Evolutionary conservation across 1,140 invertebrate genomes (phyloP), one percentile per base, ranked within the genome.

Genomic region (Gonioctena quinquepunctata): DNA sequence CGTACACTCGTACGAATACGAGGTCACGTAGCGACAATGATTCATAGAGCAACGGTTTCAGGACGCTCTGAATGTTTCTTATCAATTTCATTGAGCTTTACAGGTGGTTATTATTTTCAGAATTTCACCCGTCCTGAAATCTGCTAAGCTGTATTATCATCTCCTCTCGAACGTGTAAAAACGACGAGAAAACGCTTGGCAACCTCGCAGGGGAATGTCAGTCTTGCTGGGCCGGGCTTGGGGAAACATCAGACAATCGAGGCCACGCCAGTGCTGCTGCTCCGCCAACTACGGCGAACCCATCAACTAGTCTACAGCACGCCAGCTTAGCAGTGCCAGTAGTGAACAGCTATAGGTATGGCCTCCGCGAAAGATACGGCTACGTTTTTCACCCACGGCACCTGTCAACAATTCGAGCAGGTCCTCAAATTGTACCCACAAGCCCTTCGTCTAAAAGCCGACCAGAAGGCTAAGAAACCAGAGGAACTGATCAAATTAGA

Each of bases 401-500:
- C 92, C 83, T 89, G 91, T 77, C 88, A 87, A 84, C 93, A 95
- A 84, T 96, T 94, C 86, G 91, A 94, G 82, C 91, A 93, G 86
- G 93, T 95, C 78, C 88, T 94, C 76, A 92, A 93, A 85, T 86
- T 96, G 77, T 96, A 96, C 85, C 93, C 94, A 71, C 90, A 95
- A 86, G 94, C 93, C 70, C 86, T 96, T 54, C 89, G 90, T 83
- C 84, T 95, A 74, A 96, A 96, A 85, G 94, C 94, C 61, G 92
- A 94, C 85, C 89, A 88, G 81, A 94, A 93, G 83, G 91, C 88
- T 78, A 96, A 96, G 88, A 96, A 94, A 86, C 93, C 94, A 56
- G 94, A 96, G 84, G 94, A 96, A 86, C 89, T 96, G 75, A 92
- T 96, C 84, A 95, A 95, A 86, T 87, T 96, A 84, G 95, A 96